phyloP scores from a whole-genome alignment of 64 coral and sea anemone species.

The Montipora cactus region DNA sequence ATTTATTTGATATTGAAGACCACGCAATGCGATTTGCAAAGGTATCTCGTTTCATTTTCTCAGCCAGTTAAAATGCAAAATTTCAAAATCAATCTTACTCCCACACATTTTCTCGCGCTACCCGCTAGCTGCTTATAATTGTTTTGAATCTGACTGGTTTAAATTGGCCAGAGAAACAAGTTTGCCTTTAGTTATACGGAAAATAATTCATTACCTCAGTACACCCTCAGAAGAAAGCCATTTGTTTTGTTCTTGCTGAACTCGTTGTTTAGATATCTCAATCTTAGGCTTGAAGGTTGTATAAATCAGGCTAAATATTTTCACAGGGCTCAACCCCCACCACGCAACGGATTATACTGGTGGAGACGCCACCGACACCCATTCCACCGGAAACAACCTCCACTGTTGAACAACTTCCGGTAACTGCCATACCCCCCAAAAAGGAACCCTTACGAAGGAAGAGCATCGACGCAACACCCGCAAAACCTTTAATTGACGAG shows the following conservation, averaged over 20 bases:
- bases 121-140: too few species aligned
- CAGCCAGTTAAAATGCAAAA: neutral
- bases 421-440: neutral
- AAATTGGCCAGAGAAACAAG: neutral
- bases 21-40: neutral
- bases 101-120: too few species aligned
- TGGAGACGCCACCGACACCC: constrained; percentile 30
- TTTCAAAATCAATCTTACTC: neutral
- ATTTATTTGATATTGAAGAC: neutral
- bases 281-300: too few species aligned
- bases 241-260: too few species aligned
- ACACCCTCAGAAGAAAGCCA: too few species aligned
- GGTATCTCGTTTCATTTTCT: neutral
- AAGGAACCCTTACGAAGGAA: neutral
- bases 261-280: too few species aligned
- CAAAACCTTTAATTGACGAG: neutral
- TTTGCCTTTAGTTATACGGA: too few species aligned
- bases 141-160: neutral
- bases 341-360: constrained; percentile 6
- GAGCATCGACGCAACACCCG: neutral
- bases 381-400: neutral
- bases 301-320: neutral
- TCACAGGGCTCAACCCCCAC: neutral
- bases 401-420: neutral
- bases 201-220: too few species aligned